A percentile compares a stretch with the other conserved stretches of the same genome.
Conservation (phyloP, 2,113 vertebrate species). For the Piaya cayana region DNA sequence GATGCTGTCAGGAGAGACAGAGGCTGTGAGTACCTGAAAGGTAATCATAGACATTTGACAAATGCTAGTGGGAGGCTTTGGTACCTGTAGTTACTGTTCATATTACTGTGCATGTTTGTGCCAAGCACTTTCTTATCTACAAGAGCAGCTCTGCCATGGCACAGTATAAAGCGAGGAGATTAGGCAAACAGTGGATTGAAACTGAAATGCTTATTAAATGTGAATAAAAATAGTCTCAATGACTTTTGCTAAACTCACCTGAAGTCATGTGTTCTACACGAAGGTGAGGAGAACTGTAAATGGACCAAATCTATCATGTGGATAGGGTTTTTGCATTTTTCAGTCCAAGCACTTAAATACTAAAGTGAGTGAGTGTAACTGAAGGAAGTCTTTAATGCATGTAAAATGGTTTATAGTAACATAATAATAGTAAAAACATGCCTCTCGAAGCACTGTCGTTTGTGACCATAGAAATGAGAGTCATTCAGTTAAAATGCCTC, state of each 20-base stretch:
- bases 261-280: background rate
- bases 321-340: background rate
- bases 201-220: background rate
- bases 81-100: background rate
- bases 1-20: background rate
- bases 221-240: background rate
- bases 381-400: background rate
- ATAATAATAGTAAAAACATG: background rate
- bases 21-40: background rate
- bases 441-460: background rate
- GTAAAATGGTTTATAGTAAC: background rate
- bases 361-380: background rate
- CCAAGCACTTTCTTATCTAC: conserved; percentile 13
- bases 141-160: background rate
- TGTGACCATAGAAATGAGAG: background rate
- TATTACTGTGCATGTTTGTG: background rate
- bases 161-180: background rate
- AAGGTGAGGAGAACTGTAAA: background rate
- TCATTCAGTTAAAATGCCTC: background rate
- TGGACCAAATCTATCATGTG: background rate
- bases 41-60: background rate
- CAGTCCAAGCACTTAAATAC: background rate
- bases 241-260: background rate
- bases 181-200: background rate
- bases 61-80: background rate